Evolutionary conservation across 2,888 invertebrate species (phyloP), one percentile per base, ranked within the genome.

Genomic region (Drosophila stalkeri): DNA sequence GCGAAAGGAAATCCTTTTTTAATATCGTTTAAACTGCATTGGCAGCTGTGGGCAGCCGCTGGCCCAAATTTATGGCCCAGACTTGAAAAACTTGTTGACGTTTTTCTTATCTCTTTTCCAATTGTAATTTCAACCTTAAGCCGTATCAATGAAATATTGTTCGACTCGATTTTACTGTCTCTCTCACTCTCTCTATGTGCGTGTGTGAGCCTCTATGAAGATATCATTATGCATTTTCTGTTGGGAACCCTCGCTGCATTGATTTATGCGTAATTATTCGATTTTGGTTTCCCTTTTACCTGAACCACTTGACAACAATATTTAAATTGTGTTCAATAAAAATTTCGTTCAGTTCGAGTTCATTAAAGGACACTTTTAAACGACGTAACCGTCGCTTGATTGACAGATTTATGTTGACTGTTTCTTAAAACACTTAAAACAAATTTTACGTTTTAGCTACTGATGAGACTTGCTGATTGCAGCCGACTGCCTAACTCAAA

Each of bases 1-100:
- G 75, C 79, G 69, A 79, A 73, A 77, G 90, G 88, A 88, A 85
- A 88, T 90, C 90, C 90, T 85, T 85, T 85, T 89, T 82, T 88
- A 85, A 85, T 89, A 85, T 86, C 80, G 73, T 59, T 72, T 67
- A 82, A 67, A 67, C 62, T 51, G 55, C 65, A 44, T 33, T 51
- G 46, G 55, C 70, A 49, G 47, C 59, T 62, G 43, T 20, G 73
- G 65, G 72, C 56, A 56, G 61, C 72, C 43, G 73, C 56, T 46
- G 61, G 61, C 73, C 44, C 86, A 82, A 87, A 91, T 92, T 92
- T 91, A 91, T 90, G 88, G 79, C 78, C 80, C 68, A 73, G 73
- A 43, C 74, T 72, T 75, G 49, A 57, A 68, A 61, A 68, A 88
- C 69, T 80, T 92, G 91, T 90, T 92, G 91, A 91, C 92, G 90